Evolutionary conservation across 2,888 invertebrate genomes (phyloP).

Genomic region (Pseudococcus jackbeardsleyi): DNA sequence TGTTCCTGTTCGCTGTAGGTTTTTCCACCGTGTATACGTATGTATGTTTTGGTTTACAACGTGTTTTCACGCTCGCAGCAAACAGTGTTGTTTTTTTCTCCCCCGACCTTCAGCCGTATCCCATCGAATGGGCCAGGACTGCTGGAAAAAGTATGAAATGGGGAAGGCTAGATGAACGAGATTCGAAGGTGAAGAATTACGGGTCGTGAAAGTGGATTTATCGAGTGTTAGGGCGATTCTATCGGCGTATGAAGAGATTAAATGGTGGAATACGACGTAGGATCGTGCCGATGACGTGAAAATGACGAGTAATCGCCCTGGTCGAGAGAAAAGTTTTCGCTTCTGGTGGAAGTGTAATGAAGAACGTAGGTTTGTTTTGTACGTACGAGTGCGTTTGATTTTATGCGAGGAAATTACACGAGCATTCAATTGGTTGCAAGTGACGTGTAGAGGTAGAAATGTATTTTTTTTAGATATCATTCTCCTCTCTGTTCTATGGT

Average conservation of each 20-base stretch:
- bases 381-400: background rate
- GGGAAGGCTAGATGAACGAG: background rate
- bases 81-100: background rate
- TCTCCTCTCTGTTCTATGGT: too few relatives aligned
- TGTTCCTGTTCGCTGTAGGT: background rate
- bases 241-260: background rate
- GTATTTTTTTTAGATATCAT: background rate
- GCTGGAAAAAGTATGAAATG: background rate
- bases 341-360: background rate
- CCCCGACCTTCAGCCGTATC: background rate
- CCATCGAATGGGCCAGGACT: background rate
- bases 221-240: background rate
- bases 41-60: constrained; percentile 11
- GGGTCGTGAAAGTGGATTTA: background rate
- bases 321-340: background rate
- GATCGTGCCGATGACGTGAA: background rate
- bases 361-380: too few relatives aligned
- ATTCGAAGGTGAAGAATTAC: background rate
- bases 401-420: background rate
- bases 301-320: background rate
- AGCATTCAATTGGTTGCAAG: background rate
- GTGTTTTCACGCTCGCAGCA: background rate
- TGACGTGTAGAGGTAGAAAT: background rate
- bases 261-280: background rate
- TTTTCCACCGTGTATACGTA: background rate